Conservation (phyloP, 2,888 invertebrate species). For the Stenodera caucasica region DNA sequence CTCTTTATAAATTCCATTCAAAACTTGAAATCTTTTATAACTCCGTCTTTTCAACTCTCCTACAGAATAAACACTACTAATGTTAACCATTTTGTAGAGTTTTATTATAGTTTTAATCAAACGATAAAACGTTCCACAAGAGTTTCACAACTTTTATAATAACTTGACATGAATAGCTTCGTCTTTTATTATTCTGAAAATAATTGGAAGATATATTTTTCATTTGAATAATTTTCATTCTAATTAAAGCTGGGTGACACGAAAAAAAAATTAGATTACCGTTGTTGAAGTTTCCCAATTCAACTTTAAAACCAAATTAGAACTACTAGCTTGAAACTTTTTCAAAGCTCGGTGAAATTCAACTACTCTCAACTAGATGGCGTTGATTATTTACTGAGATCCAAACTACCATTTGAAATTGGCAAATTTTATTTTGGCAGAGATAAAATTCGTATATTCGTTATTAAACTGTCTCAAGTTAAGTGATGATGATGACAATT, state of each 20-base stretch:
- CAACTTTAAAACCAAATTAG: neutral
- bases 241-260: constrained; percentile 16
- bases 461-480: no score
- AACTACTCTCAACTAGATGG: neutral
- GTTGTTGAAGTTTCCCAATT: neutral
- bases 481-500: no score
- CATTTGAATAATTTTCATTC: constrained; percentile 14
- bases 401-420: no score
- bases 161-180: constrained; percentile 17
- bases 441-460: no score
- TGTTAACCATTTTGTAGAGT: neutral
- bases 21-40: no score
- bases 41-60: no score
- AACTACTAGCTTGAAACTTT: neutral
- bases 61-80: neutral
- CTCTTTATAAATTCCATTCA: no score
- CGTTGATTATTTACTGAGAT: neutral
- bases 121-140: neutral
- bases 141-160: constrained; percentile 32
- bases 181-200: constrained; percentile 9
- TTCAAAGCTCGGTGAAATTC: neutral
- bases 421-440: no score
- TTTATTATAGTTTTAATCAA: constrained; percentile 16
- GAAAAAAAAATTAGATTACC: constrained; percentile 22
- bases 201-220: constrained; percentile 22